Evolutionary conservation across 2,888 invertebrate genomes (phyloP).

Genomic region (Deilephila elpenor): DNA sequence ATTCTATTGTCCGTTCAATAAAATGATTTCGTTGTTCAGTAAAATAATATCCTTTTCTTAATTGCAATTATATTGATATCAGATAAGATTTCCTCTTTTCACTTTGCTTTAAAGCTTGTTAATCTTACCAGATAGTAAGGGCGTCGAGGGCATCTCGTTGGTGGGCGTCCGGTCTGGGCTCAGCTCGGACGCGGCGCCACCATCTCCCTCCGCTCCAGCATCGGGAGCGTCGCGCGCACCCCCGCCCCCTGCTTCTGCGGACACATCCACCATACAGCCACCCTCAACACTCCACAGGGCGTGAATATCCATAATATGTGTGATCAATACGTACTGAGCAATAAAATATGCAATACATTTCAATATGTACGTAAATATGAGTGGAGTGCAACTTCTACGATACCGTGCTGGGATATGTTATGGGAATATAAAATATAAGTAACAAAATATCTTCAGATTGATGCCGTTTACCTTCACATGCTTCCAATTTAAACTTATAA

Average conservation of each 20-base stretch:
- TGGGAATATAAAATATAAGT: slow-evolving; percentile 40
- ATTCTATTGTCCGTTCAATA: no score
- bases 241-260: slow-evolving; percentile 78
- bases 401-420: slow-evolving; percentile 46
- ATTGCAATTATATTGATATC: no score
- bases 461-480: not conserved
- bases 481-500: not conserved
- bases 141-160: slow-evolving; percentile 81
- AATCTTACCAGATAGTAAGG: slow-evolving; percentile 77
- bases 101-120: not conserved
- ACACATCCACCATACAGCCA: slow-evolving; percentile 38
- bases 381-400: slow-evolving; percentile 49
- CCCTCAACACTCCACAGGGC: not conserved
- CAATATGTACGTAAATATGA: slow-evolving; percentile 32
- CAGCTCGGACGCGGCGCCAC: slow-evolving; percentile 78
- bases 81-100: no score
- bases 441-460: not conserved
- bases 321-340: slow-evolving; percentile 10
- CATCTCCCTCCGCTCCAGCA: slow-evolving; percentile 70
- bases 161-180: slow-evolving; percentile 82
- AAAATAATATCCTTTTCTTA: no score
- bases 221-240: slow-evolving; percentile 74
- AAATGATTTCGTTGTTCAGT: no score
- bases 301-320: not conserved
- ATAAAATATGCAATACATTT: slow-evolving; percentile 30